Conservation (phyloP, 1,140 invertebrate genomes). For the Drosophila navojoa region DNA sequence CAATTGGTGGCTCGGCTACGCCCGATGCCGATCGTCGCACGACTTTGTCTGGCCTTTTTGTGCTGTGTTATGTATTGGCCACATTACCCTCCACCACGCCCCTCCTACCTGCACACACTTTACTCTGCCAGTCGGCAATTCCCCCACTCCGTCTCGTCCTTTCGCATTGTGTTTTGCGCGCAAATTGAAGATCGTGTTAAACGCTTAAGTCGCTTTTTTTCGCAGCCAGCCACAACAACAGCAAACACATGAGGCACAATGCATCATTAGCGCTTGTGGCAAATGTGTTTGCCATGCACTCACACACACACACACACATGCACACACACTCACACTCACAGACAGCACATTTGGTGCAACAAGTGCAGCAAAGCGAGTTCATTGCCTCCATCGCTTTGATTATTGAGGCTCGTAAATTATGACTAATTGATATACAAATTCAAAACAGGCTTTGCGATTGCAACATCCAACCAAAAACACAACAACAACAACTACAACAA, state of each 20-base stretch:
- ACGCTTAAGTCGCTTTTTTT: slow-evolving; percentile 63
- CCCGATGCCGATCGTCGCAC: slow-evolving; percentile 55
- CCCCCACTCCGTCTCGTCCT: slow-evolving; percentile 5
- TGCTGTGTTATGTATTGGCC: slow-evolving; percentile 18
- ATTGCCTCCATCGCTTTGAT: slow-evolving; percentile 69
- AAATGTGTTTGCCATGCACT: slow-evolving; percentile 67
- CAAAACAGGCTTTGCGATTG: slow-evolving; percentile 31
- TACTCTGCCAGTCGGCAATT: neutral
- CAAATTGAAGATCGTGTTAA: slow-evolving; percentile 83
- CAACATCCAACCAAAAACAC: slow-evolving; percentile 6
- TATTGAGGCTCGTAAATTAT: slow-evolving; percentile 72
- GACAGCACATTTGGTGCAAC: slow-evolving; percentile 52
- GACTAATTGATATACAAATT: slow-evolving; percentile 81
- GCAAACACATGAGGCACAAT: slow-evolving; percentile 66
- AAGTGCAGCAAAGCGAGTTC: slow-evolving; percentile 70
- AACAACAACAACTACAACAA: neutral
- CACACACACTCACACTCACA: neutral
- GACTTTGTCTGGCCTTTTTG: slow-evolving; percentile 55
- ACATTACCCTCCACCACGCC: slow-evolving; percentile 8
- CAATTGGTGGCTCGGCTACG: slow-evolving; percentile 24
- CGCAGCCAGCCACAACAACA: slow-evolving; percentile 21
- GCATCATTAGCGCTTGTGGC: slow-evolving; percentile 76
- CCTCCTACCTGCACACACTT: slow-evolving; percentile 8
- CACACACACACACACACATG: slow-evolving; percentile 37
- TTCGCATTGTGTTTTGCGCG: slow-evolving; percentile 62